These are phyloP conservation scores for Hypomecis atomaria DNA, from an alignment of 2,888 invertebrate genomes.

Conservation along the genomic window DNA sequence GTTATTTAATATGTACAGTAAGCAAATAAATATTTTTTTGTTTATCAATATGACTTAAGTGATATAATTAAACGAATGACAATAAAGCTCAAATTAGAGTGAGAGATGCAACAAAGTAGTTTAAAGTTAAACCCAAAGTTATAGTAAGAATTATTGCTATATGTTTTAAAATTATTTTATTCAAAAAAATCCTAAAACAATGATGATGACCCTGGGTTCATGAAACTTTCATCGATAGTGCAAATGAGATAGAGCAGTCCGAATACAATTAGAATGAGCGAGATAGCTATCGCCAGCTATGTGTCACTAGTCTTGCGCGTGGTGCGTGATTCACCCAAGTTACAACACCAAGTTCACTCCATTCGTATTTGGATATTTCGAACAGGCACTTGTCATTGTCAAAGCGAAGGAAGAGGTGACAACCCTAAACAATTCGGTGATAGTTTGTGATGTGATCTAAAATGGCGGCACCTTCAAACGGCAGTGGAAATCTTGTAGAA, in stretches of 20 bases:
- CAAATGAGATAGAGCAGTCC: constrained; percentile 5
- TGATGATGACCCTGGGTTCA: constrained; percentile 13
- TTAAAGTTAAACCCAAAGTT: too few species aligned
- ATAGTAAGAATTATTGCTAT: too few species aligned
- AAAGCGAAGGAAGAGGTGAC: constrained; percentile 34
- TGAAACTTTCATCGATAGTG: constrained; percentile 11
- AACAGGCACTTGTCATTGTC: constrained; percentile 3
- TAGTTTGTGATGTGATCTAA: constrained; percentile 37
- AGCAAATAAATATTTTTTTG: too few species aligned
- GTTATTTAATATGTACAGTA: too few species aligned
- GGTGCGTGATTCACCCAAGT: constrained; percentile 13
- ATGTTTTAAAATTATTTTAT: too few species aligned
- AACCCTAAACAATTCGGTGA: constrained; percentile 39
- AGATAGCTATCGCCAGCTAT: constrained; percentile 3
- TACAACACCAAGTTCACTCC: not conserved
- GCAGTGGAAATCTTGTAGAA: constrained; percentile 93
- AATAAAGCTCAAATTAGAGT: too few species aligned
- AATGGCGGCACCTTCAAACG: constrained; percentile 92
- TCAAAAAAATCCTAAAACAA: too few species aligned
- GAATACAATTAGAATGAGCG: not conserved
- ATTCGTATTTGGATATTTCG: constrained; percentile 3
- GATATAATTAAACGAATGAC: too few species aligned
- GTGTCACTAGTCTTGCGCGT: constrained; percentile 12
- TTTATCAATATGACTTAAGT: too few species aligned
- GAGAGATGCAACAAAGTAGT: too few species aligned